Evolutionary conservation across 2,888 invertebrate genomes (phyloP), one percentile per base, ranked within the genome.

Genomic region (Amblyjoppa fuscipennis): DNA sequence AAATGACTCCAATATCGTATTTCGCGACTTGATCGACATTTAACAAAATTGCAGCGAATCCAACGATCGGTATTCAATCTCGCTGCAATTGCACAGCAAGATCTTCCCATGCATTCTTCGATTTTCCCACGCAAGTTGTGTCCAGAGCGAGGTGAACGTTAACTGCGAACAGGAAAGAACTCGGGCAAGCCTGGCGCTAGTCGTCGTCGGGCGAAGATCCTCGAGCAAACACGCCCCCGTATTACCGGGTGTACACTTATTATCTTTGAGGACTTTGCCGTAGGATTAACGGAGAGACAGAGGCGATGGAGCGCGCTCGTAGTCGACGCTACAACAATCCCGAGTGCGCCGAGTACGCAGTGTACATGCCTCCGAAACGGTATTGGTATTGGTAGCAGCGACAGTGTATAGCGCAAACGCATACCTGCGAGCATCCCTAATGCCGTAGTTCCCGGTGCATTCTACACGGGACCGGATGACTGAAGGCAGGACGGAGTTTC

Each of bases 261-360:
- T 85, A 82, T 85, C 81, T 85, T 75, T 64, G 25, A 81, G 81
- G 70, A 69, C 75, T 85, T 85, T 85, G 70, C 70, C n/a, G 75
- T 74, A 28, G 78, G 84, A 78, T 78, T 85, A 78, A 78, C 61
- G 61, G 68, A 49, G 53, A 31, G 49, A 76, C 70, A 59, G 59
- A 56, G 70, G 79, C 77, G 70, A 78, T 53, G 53, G 38, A 78
- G 64, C 64, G 64, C 70, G 64, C 69, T 56, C 56, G 41, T 16
- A 45, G 68, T 51, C 16, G 25, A 34, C 68, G 69, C 61, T 49
- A 49, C 34, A 49, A 13, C 5, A 49, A 13, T 2, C n/a, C 53
- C 34, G 45, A 16, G 45, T 0, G 45, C 45, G 45, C 53, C 7
- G 70, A n/a, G 51, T 51, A 53, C 64, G 53, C 31, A 34, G 34